Evolutionary conservation across 2,888 invertebrate species (phyloP).

Genomic region (Ellobium chinense): DNA sequence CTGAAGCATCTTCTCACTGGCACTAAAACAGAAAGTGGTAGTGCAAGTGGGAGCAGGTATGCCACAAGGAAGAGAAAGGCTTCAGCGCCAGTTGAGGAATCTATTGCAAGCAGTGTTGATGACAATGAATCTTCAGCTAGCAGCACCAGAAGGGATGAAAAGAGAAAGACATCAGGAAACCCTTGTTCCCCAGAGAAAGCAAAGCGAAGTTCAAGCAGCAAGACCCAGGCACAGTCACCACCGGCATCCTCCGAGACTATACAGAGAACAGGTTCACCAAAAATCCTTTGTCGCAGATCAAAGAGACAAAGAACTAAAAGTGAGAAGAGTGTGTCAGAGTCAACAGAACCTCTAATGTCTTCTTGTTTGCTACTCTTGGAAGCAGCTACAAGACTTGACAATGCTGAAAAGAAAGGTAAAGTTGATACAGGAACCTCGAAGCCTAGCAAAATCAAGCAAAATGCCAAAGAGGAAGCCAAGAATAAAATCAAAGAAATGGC

Average conservation of each 20-base stretch:
- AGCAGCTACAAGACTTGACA: constrained; percentile 48
- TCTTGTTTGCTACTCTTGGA: constrained; percentile 46
- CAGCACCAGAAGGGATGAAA: background rate
- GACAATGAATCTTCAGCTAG: background rate
- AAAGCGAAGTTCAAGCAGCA: background rate
- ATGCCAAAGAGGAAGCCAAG: background rate
- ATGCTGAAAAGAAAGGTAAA: constrained; percentile 40
- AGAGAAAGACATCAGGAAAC: background rate
- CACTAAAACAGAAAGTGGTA: background rate
- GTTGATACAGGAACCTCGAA: background rate
- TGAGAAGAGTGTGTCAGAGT: constrained; percentile 13
- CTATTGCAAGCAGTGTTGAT: background rate
- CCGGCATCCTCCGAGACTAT: background rate
- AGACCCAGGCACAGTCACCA: background rate
- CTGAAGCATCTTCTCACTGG: constrained; percentile 4
- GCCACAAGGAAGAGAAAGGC: constrained; percentile 26
- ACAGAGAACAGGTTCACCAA: constrained; percentile 28
- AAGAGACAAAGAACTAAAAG: background rate
- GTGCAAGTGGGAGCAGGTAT: background rate
- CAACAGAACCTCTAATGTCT: constrained; percentile 43
- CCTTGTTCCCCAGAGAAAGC: background rate
- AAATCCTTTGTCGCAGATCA: constrained; percentile 28
- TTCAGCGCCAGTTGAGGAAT: background rate
- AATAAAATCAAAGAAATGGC: background rate
- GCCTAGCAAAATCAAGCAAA: background rate